Conservation (phyloP, 2,113 vertebrate genomes). For the Felis chaus region DNA sequence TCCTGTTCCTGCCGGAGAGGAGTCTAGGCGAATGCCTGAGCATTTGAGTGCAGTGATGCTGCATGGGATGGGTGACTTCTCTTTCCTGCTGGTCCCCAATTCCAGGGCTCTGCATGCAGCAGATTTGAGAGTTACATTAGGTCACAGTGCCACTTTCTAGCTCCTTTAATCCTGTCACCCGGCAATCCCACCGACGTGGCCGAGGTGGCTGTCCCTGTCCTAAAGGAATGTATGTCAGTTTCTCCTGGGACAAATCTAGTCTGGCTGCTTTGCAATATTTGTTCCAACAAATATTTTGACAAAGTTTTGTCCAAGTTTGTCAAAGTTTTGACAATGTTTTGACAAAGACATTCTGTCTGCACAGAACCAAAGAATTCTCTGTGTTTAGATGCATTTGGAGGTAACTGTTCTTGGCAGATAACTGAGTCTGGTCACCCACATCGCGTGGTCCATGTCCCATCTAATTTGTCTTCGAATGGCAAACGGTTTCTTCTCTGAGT, state of each 20-base stretch:
- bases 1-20: background rate
- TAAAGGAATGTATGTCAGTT: conserved; percentile 82
- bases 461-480: conserved; percentile 84
- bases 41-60: background rate
- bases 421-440: conserved; percentile 68
- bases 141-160: conserved; percentile 77
- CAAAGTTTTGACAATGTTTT: too few species aligned
- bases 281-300: conserved; percentile 55
- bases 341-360: conserved; percentile 76
- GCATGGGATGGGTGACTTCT: background rate
- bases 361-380: conserved; percentile 73
- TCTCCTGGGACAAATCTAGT: conserved; percentile 79
- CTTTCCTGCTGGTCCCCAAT: background rate
- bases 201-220: conserved; percentile 70
- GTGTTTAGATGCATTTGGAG: conserved; percentile 74
- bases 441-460: conserved; percentile 71
- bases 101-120: conserved; percentile 68
- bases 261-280: conserved; percentile 80
- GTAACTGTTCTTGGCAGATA: conserved; percentile 81
- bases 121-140: conserved; percentile 81
- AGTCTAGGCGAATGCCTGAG: background rate
- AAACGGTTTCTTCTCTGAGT: conserved; percentile 81
- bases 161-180: conserved; percentile 80
- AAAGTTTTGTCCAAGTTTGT: too few species aligned
- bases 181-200: conserved; percentile 67